Base-by-base conservation (phyloP, 2,797 vertebrate species). In the Gymnothorax javanicus region DNA sequence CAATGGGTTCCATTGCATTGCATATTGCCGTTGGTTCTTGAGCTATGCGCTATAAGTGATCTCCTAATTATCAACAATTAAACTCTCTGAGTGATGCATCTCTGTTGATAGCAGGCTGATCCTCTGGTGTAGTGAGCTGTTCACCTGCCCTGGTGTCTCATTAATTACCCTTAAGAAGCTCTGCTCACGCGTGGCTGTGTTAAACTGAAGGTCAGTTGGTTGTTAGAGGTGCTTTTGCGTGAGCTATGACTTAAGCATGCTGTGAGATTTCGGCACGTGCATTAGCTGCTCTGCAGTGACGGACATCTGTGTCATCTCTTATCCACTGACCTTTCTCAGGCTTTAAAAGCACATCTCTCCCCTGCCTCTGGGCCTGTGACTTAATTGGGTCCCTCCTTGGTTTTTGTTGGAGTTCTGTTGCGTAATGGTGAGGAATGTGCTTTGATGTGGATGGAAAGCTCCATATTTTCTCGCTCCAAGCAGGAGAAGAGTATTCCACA, bases 261-360 rank as follows among this genome's bases (percentile, higher is more conserved):
- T 64, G 59, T 56, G 89, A 75, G 91, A 94, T 81, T 56, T 81
- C 52, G 86, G 85, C 83, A 58, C 85, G 85, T 88, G 88, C 90
- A 84, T 93, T 92, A 92, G 92, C 91, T 86, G 89, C 91, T 94
- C 89, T 91, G 94, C 94, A 93, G 91, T 94, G 94, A 93, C 94
- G 93, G 93, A 92, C 94, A 59, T 83, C 92, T 87, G 77, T 0
- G 59, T 89, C 91, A 92, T 93, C 93, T 92, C 88, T 92, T 91
- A 91, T 89, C 91, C 84, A 62, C 58, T 86, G 90, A 91, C 91
- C 86, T 89, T 91, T 93, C 73, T 23, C 79, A 83, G 50, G 64
- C 89, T 60, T 77, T 86, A 73, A 87, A 84, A 85, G 86, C 88
- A 9, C 5, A 90, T 93, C 89, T 88, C 93, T 52, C 12, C 91